Percentiles rank a stretch among this genome's conserved stretches.
Conservation (phyloP, 2,888 invertebrate species). For the Theretra japonica region DNA sequence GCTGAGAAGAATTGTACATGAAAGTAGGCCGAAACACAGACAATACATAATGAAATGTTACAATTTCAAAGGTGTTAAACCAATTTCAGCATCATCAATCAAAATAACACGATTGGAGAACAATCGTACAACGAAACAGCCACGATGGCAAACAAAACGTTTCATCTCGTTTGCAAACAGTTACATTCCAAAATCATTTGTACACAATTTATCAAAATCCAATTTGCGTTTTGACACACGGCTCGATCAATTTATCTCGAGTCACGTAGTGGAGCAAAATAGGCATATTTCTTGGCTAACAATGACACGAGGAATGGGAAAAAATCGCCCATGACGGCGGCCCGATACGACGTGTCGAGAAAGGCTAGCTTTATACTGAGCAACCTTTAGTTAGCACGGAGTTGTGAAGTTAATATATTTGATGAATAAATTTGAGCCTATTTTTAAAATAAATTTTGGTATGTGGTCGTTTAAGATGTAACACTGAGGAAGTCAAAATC, state of each 20-base stretch:
- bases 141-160: background rate
- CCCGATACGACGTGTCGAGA: conserved; percentile 33
- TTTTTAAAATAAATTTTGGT: too few species aligned
- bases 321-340: conserved; percentile 42
- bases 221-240: conserved; percentile 32
- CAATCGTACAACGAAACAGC: too few species aligned
- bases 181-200: conserved; percentile 3
- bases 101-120: too few species aligned
- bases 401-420: background rate
- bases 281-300: conserved; percentile 44
- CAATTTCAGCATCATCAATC: too few species aligned
- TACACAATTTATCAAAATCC: conserved; percentile 18
- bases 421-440: background rate
- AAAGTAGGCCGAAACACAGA: too few species aligned
- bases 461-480: too few species aligned
- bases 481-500: too few species aligned
- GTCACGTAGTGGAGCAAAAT: conserved; percentile 32
- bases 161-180: background rate
- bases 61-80: too few species aligned
- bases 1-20: too few species aligned
- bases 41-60: too few species aligned
- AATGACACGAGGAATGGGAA: conserved; percentile 42
- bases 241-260: conserved; percentile 31
- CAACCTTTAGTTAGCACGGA: background rate
- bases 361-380: conserved; percentile 9